Evolutionary conservation across 2,888 invertebrate species (phyloP).

Genomic region (Drosophila cognata): DNA sequence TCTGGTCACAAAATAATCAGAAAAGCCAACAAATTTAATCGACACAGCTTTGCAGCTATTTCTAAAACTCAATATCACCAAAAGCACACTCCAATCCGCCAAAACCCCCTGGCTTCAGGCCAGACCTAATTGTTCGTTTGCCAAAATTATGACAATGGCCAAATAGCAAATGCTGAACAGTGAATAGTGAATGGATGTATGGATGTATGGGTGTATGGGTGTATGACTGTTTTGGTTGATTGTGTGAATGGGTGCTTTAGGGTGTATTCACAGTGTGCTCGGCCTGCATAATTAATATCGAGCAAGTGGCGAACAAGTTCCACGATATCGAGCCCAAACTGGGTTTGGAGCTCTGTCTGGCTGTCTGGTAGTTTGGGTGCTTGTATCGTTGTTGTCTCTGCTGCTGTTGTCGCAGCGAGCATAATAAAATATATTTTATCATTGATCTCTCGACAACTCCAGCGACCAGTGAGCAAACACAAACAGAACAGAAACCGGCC

Average conservation of each 20-base stretch:
- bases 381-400: slow-evolving; percentile 10
- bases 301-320: slow-evolving; percentile 48
- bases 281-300: slow-evolving; percentile 62
- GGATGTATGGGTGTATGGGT: neutral
- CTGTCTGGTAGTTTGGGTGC: slow-evolving; percentile 13
- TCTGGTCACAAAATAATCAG: slow-evolving; percentile 47
- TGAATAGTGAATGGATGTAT: slow-evolving; percentile 10
- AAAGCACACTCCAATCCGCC: neutral
- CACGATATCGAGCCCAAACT: slow-evolving; percentile 26
- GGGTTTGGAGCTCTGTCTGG: slow-evolving; percentile 1
- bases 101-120: slow-evolving; percentile 28
- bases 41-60: slow-evolving; percentile 51
- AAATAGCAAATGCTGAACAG: slow-evolving; percentile 43
- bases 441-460: slow-evolving; percentile 56
- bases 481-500: slow-evolving; percentile 36
- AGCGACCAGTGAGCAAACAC: slow-evolving; percentile 44
- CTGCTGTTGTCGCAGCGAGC: slow-evolving; percentile 48
- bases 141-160: slow-evolving; percentile 63
- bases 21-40: slow-evolving; percentile 61
- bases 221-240: slow-evolving; percentile 4
- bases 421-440: slow-evolving; percentile 76
- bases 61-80: slow-evolving; percentile 24
- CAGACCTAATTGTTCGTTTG: slow-evolving; percentile 67
- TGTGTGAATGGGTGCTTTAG: neutral
- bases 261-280: slow-evolving; percentile 13